A percentile compares a stretch with the other conserved stretches of the same genome.
Evolutionary conservation across 1,140 invertebrate species (phyloP).

Genomic region (Drosophila yakuba): DNA sequence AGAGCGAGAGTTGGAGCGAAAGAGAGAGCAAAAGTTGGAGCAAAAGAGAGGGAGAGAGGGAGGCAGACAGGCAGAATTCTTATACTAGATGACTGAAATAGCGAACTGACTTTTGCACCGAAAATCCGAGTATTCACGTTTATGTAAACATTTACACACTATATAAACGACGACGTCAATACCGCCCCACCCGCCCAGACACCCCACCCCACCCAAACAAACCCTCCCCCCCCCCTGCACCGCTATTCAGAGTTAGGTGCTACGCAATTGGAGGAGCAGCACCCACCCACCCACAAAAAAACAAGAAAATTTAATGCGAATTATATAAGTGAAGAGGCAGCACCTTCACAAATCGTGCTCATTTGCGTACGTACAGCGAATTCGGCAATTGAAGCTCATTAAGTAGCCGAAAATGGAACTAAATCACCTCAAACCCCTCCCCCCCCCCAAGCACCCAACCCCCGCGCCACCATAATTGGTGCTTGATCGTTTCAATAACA

Average conservation of each 20-base stretch:
- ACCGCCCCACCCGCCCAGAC: constrained; percentile 7
- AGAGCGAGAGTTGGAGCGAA: too few species aligned
- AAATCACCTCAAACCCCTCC: constrained; percentile 7
- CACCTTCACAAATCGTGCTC: constrained; percentile 53
- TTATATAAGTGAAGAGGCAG: constrained; percentile 68
- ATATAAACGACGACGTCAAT: constrained; percentile 53
- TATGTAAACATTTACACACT: constrained; percentile 77
- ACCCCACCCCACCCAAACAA: constrained; percentile 4
- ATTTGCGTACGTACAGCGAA: constrained; percentile 53
- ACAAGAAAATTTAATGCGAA: constrained; percentile 15
- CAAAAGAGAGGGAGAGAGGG: neutral
- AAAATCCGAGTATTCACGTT: constrained; percentile 67
- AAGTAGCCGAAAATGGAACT: constrained; percentile 72
- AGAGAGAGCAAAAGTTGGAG: neutral
- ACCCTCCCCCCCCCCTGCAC: too few species aligned
- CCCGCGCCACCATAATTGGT: constrained; percentile 28
- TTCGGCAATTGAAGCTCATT: constrained; percentile 77
- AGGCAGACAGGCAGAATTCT: constrained; percentile 8
- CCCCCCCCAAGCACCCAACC: neutral
- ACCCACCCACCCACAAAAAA: neutral
- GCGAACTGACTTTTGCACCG: constrained; percentile 53
- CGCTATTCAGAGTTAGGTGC: neutral
- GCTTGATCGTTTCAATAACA: constrained; percentile 59
- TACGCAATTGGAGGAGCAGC: constrained; percentile 35
- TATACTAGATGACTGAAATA: constrained; percentile 37